Base-by-base conservation (phyloP, 92 coral and sea anemone genomes). In the Phenganax stokvisi region DNA sequence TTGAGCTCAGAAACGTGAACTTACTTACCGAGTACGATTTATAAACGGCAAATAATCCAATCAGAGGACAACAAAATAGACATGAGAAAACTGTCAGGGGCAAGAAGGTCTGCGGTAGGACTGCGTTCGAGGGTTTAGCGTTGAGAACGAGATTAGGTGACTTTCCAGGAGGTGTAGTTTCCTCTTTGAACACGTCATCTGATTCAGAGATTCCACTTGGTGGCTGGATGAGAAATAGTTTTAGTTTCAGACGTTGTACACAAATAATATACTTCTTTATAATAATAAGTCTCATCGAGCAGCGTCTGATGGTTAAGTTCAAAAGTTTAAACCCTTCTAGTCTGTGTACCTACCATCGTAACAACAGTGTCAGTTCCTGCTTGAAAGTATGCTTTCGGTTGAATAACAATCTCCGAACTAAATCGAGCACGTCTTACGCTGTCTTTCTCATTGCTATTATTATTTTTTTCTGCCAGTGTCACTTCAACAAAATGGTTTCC, bases 71-170 rank as follows among this genome's bases (percentile, higher is more conserved):
- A 29, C 77, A 79, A 51, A 79, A 79, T 12, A 79, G 11, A 54
- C 83, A 79, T n/a, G 83, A 27, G 37, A 79, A 79, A 8, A 79
- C 6, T 9, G 83, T 79, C 10, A 79, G 83, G 52, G 83, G 83
- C 7, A 44, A 79, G 57, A 79, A 79, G 12, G 83, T 62, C 11
- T 28, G 71, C 4, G 80, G 80, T 0, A 30, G 62, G 52, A 56
- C 80, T 11, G 61, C 17, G 52, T 62, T 57, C 15, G 71, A 60
- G 0, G 58, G 81, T 17, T 59, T 17, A 0, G 62, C 68, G 0
- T 17, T 65, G 30, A 65, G 27, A 9, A 65, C 6, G 31, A 65
- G 1, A 17, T 15, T 28, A 9, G 71, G 31, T 9, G 71, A 65
- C 30, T 1, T 37, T 37, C 47, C 47, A 37, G 47, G 47, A 1